phyloP scores from a whole-genome alignment of 1,140 invertebrate species.

The Dufourea novaeangliae region DNA sequence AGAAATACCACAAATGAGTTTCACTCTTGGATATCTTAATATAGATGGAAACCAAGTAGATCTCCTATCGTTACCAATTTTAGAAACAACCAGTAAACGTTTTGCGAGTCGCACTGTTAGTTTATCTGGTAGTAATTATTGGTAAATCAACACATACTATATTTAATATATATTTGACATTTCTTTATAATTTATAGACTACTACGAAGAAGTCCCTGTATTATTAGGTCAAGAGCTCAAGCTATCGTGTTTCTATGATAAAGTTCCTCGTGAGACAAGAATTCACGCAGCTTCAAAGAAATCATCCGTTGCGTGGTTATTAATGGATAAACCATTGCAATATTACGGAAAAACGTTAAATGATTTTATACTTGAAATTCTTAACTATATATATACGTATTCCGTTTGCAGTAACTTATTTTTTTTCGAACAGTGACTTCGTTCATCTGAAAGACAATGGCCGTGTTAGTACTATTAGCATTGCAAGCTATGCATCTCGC shows the following conservation, averaged over 20 bases:
- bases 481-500: conserved; percentile 31
- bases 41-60: conserved; percentile 44
- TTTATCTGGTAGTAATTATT: conserved; percentile 38
- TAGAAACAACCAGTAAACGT: conserved; percentile 30
- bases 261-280: conserved; percentile 10
- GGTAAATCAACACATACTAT: neutral
- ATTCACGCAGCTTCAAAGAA: neutral
- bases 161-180: neutral
- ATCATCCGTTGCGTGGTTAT: conserved; percentile 20
- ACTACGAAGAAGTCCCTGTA: conserved; percentile 43
- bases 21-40: conserved; percentile 33
- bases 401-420: neutral
- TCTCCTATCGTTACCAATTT: conserved; percentile 32
- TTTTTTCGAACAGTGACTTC: conserved; percentile 8
- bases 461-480: conserved; percentile 35
- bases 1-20: conserved; percentile 43
- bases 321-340: conserved; percentile 31
- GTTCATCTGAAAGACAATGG: conserved; percentile 31
- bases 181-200: conserved; percentile 18
- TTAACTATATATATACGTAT: neutral
- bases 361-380: neutral
- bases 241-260: conserved; percentile 46
- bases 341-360: conserved; percentile 17
- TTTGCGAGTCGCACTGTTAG: conserved; percentile 44
- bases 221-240: conserved; percentile 42